phyloP scores from a whole-genome alignment of 2,888 invertebrate species.

The Cantharis nigra region DNA sequence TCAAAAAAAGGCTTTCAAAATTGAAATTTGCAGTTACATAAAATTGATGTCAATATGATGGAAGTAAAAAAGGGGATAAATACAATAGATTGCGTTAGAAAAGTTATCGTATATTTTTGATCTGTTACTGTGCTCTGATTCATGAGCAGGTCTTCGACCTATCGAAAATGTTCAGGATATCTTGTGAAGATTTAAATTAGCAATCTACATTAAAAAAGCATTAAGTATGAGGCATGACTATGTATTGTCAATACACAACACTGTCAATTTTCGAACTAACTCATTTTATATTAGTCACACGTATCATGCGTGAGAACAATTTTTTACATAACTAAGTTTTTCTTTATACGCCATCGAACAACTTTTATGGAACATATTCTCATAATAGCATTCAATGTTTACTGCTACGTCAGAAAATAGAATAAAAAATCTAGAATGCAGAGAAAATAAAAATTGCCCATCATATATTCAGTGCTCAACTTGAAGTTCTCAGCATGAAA shows the following conservation, averaged over 20 bases:
- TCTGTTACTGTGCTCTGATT: conserved; percentile 33
- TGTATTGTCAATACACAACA: conserved; percentile 41
- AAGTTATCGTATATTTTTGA: conserved; percentile 6
- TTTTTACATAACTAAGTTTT: neutral
- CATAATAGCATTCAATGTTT: neutral
- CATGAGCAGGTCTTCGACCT: conserved; percentile 30
- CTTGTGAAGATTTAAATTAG: conserved; percentile 45
- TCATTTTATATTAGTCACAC: conserved; percentile 45
- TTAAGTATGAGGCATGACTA: conserved; percentile 39
- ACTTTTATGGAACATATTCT: neutral
- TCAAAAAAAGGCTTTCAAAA: neutral
- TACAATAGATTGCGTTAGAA: neutral
- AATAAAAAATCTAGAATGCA: neutral
- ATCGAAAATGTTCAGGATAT: conserved; percentile 36
- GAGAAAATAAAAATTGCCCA: neutral
- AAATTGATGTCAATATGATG: neutral
- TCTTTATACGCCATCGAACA: neutral
- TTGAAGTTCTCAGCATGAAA: conserved; percentile 15
- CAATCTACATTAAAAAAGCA: conserved; percentile 38
- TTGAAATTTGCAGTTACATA: neutral
- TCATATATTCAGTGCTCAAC: conserved; percentile 3
- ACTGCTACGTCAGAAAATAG: neutral
- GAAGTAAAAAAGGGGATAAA: neutral
- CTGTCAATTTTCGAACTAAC: conserved; percentile 33
- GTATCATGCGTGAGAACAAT: conserved; percentile 43